Base-by-base conservation (phyloP, 2,888 invertebrate genomes). In the Ditula angustiorana region DNA sequence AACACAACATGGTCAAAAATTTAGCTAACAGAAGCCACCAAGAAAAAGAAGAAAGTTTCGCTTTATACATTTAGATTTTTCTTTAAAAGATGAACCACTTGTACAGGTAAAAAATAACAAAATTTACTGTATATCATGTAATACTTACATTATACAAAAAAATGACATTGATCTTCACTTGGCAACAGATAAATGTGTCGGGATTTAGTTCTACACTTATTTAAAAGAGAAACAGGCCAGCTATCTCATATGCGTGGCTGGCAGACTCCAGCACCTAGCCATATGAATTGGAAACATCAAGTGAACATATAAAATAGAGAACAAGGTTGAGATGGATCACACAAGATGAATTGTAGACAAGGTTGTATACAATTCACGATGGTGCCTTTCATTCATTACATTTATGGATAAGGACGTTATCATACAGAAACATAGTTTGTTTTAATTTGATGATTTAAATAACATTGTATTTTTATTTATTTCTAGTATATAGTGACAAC, bases 101-200 rank as follows among this genome's bases (percentile, higher is more conserved):
- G 30, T 52, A 52, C 52, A 33, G 52, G 52, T 33, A 52, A 52
- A 52, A 52, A 33, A 52, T 52, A 52, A 33, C 33, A 52, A n/a
- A n/a, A n/a, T n/a, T n/a, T n/a, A n/a, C n/a, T n/a, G n/a, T n/a
- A n/a, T n/a, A n/a, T n/a, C n/a, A 52, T 52, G 52, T 33, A 33
- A 52, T 35, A 52, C 33, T 52, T 52, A 52, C 52, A 33, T 52
- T 52, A 5, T n/a, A 8, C 26, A 52, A 52, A 52, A 52, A 52
- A 52, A 52, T 33, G 11, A 52, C 33, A 52, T 52, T 52, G 52
- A 52, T 52, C 23, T 21, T 33, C 52, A 52, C 33, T 33, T 33
- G 52, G 52, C 52, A 11, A 21, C 52, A 35, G 33, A 52, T 52
- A 53, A 23, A 53, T 47, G 24, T 47, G 47, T 47, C 47, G 24